Evolutionary conservation across 2,797 vertebrate species (phyloP).

Genomic region (Thamnophis elegans): DNA sequence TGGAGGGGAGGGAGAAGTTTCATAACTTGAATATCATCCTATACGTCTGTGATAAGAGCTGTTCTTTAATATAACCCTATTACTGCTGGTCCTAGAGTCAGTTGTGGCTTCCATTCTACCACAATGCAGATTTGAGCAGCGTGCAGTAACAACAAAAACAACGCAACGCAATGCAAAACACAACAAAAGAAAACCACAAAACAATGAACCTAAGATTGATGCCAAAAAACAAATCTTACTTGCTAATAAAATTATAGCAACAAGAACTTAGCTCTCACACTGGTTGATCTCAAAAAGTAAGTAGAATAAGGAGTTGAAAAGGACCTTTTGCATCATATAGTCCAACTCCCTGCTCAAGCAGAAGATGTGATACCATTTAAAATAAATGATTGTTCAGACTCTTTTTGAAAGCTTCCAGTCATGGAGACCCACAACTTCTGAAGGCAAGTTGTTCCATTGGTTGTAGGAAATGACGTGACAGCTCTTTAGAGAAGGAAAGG

Average conservation of each 20-base stretch:
- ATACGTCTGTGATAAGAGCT: not conserved
- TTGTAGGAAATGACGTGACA: no score
- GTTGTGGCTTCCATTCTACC: not conserved
- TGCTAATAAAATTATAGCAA: not conserved
- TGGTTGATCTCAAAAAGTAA: not conserved
- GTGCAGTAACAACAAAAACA: not conserved
- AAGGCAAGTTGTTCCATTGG: not conserved
- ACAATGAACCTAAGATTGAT: not conserved
- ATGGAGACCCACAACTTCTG: not conserved
- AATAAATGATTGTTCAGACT: not conserved
- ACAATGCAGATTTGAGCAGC: not conserved
- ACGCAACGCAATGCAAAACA: not conserved
- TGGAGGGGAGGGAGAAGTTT: conserved; percentile 34
- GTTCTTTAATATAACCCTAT: not conserved
- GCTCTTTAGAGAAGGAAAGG: no score
- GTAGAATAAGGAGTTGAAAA: not conserved
- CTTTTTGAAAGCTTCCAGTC: not conserved
- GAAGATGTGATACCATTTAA: not conserved
- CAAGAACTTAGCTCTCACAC: not conserved
- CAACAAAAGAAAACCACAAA: not conserved
- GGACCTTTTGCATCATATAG: no score
- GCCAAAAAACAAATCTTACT: not conserved
- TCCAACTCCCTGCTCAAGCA: no score
- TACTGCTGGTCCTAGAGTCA: not conserved
- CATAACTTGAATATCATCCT: conserved; percentile 16